phyloP scores from a whole-genome alignment of 2,888 invertebrate species.

The Myopa testacea region DNA sequence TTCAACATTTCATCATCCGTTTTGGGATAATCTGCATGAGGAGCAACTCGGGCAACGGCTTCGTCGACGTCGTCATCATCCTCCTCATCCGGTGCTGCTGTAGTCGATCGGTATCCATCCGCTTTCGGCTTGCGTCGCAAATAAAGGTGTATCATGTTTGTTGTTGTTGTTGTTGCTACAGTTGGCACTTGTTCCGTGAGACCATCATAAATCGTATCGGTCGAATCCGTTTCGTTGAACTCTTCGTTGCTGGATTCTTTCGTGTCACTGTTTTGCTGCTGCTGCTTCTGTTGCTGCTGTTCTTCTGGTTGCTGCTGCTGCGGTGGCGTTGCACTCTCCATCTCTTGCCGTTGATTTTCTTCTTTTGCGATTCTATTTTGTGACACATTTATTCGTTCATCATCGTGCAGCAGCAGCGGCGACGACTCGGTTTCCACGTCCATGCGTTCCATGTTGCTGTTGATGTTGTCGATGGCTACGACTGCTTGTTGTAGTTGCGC shows the following conservation, averaged over 20 bases:
- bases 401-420: constrained; percentile 23
- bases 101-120: constrained; percentile 47
- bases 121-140: constrained; percentile 56
- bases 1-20: constrained; percentile 48
- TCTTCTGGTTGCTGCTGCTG: background rate
- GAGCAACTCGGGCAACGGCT: constrained; percentile 4
- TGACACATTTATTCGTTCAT: constrained; percentile 42
- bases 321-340: constrained; percentile 43
- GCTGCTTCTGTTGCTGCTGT: background rate
- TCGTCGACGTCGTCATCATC: constrained; percentile 32
- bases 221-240: constrained; percentile 47
- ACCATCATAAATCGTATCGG: constrained; percentile 45
- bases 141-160: constrained; percentile 62
- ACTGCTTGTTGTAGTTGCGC: constrained; percentile 53
- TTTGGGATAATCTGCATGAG: constrained; percentile 52
- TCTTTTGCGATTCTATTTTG: constrained; percentile 49
- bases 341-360: constrained; percentile 43
- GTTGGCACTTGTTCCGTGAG: constrained; percentile 37
- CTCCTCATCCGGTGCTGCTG: constrained; percentile 24
- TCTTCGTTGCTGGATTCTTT: constrained; percentile 28
- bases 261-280: constrained; percentile 15
- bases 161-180: constrained; percentile 43
- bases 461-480: constrained; percentile 45
- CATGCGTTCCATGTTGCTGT: constrained; percentile 50
- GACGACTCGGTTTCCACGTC: constrained; percentile 31